A percentile compares a stretch with the other conserved stretches of the same genome.
phyloP scores from a whole-genome alignment of 2,888 invertebrate species.

The Caenorhabditis macrosperma region DNA sequence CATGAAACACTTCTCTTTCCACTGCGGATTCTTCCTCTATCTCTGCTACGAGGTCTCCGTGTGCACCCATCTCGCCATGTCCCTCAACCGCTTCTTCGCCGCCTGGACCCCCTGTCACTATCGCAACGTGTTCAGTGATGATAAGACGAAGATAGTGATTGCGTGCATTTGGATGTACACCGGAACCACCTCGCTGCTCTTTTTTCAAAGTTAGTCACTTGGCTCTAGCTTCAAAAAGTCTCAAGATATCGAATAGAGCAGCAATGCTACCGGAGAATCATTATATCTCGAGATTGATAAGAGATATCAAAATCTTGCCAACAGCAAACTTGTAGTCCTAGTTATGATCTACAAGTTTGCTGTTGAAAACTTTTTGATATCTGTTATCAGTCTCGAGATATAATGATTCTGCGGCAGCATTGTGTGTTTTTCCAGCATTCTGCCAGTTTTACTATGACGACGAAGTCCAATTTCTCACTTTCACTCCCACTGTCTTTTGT shows the following conservation, averaged over 20 bases:
- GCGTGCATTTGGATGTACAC: conserved; percentile 21
- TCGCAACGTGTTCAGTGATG: conserved; percentile 21
- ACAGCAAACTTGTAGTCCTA: no score
- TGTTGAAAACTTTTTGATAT: no score
- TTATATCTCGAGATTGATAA: no score
- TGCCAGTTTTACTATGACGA: conserved; percentile 56
- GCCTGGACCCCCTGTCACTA: conserved; percentile 43
- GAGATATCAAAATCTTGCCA: no score
- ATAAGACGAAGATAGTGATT: conserved; percentile 35
- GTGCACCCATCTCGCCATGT: conserved; percentile 55
- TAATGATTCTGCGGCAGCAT: no score
- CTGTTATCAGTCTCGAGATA: no score
- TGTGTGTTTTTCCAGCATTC: conserved; percentile 44
- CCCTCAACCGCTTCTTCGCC: conserved; percentile 51
- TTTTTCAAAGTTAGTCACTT: conserved; percentile 42
- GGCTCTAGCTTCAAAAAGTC: background rate
- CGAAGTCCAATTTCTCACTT: conserved; percentile 49
- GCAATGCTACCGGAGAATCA: no score
- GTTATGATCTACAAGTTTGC: no score
- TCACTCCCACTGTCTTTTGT: conserved; percentile 44
- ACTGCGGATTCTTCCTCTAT: conserved; percentile 51
- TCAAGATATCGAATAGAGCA: no score
- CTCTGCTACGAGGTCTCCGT: conserved; percentile 59
- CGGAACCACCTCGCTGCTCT: conserved; percentile 30
- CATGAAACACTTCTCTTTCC: conserved; percentile 23